A percentile compares a stretch with the other conserved stretches of the same genome.
Conservation (phyloP, 1,140 invertebrate genomes). For the Watersipora subatra region DNA sequence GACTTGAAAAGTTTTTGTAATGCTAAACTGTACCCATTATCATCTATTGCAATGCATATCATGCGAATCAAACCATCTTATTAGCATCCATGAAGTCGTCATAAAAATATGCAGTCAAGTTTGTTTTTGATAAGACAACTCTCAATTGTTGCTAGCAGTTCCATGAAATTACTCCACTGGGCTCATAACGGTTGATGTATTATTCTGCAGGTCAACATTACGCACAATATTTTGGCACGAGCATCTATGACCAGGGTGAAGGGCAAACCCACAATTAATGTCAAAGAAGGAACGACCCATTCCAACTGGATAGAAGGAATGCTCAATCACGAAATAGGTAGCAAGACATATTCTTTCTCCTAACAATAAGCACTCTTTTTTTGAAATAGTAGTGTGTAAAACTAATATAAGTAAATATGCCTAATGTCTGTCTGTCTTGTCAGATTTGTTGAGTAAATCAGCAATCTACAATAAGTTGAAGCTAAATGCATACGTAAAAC, state of each 20-base stretch:
- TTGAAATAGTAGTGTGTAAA: no score
- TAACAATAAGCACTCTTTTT: no score
- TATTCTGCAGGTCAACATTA: conserved; percentile 18
- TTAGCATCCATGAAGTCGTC: not conserved
- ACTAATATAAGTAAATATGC: no score
- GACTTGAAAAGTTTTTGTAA: no score
- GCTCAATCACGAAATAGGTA: conserved; percentile 31
- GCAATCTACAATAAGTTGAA: no score
- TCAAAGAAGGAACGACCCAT: conserved; percentile 23
- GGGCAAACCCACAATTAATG: conserved; percentile 22
- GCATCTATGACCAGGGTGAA: conserved; percentile 29
- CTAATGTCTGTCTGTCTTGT: no score
- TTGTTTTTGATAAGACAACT: not conserved
- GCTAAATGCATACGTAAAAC: no score
- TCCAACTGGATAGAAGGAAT: conserved; percentile 30
- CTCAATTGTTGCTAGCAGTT: not conserved
- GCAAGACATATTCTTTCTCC: not conserved
- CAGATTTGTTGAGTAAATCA: no score
- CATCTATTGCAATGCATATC: not conserved
- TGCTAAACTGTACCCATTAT: no score
- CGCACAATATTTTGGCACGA: conserved; percentile 24
- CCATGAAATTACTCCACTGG: not conserved
- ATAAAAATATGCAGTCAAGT: not conserved
- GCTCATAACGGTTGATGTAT: not conserved
- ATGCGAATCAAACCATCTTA: not conserved